Conservation (phyloP, 2,113 vertebrate genomes). For the Xiphophorus maculatus region DNA sequence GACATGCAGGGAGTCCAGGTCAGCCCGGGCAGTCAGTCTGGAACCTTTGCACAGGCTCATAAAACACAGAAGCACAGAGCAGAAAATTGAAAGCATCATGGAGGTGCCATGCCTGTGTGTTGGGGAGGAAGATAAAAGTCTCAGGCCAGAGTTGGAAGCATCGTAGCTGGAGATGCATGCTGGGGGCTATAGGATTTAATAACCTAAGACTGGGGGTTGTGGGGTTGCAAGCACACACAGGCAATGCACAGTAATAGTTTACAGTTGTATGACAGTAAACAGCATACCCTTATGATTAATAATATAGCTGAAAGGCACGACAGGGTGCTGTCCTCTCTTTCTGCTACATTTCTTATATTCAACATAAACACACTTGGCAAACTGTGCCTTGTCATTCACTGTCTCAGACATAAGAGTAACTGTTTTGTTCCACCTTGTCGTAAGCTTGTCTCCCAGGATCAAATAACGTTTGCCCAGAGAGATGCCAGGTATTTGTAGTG, state of each 20-base stretch:
- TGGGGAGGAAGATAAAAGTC: constrained; percentile 79
- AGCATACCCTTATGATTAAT: constrained; percentile 71
- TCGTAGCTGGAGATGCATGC: constrained; percentile 74
- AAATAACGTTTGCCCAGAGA: constrained; percentile 63
- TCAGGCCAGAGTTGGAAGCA: constrained; percentile 74
- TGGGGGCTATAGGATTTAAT: constrained; percentile 79
- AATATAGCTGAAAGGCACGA: constrained; percentile 67
- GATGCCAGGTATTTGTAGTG: constrained; percentile 47
- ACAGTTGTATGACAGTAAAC: constrained; percentile 74
- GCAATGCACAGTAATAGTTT: constrained; percentile 69
- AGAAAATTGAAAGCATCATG: constrained; percentile 86
- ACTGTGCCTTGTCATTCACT: constrained; percentile 66
- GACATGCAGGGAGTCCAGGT: constrained; percentile 64
- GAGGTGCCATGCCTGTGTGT: constrained; percentile 78
- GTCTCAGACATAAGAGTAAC: constrained; percentile 55
- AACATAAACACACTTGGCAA: constrained; percentile 58
- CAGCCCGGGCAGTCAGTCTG: constrained; percentile 73
- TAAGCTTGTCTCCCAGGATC: constrained; percentile 65
- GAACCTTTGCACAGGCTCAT: constrained; percentile 78
- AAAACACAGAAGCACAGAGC: constrained; percentile 82
- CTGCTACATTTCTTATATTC: constrained; percentile 60
- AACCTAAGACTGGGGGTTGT: constrained; percentile 75
- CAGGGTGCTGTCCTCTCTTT: constrained; percentile 51
- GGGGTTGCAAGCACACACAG: constrained; percentile 59
- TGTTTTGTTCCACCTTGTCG: constrained; percentile 63